Conservation (phyloP, 2,888 invertebrate species). For the Dorcus parallelipipedus region DNA sequence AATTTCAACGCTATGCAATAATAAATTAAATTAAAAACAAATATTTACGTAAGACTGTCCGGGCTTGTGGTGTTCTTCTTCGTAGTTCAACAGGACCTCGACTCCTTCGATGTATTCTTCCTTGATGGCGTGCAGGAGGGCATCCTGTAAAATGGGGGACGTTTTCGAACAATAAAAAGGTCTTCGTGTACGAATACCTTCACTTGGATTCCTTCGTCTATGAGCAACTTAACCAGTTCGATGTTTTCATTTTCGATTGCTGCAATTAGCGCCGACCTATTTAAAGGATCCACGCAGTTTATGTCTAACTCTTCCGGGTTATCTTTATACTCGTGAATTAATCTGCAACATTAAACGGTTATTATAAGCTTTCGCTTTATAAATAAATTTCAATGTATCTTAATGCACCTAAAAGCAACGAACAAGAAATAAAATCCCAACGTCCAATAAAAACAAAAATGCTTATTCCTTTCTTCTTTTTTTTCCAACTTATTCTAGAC, state of each 20-base stretch:
- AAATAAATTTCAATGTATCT: neutral
- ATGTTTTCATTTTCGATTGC: constrained; percentile 98
- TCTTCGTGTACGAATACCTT: constrained; percentile 55
- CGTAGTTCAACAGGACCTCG: constrained; percentile 87
- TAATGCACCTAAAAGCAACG: neutral
- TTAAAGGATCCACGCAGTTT: constrained; percentile 93
- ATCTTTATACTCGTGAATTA: constrained; percentile 66
- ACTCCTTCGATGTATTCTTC: constrained; percentile 99
- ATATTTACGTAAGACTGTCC: constrained; percentile 63
- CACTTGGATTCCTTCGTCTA: constrained; percentile 78
- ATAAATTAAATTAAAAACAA: no score
- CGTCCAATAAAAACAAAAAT: no score
- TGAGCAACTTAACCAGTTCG: constrained; percentile 81
- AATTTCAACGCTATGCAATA: no score
- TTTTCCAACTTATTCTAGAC: neutral
- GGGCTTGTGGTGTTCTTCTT: constrained; percentile 72
- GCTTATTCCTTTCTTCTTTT: no score
- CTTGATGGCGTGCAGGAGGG: constrained; percentile 91
- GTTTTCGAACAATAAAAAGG: neutral
- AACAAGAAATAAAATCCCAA: no score
- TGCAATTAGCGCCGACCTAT: constrained; percentile 87
- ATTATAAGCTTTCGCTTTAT: neutral
- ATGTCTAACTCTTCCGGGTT: constrained; percentile 75
- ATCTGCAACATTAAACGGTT: constrained; percentile 49
- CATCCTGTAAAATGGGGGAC: constrained; percentile 59